phyloP scores from a whole-genome alignment of 2,888 invertebrate species.

The Torymus aiolomorphi region DNA sequence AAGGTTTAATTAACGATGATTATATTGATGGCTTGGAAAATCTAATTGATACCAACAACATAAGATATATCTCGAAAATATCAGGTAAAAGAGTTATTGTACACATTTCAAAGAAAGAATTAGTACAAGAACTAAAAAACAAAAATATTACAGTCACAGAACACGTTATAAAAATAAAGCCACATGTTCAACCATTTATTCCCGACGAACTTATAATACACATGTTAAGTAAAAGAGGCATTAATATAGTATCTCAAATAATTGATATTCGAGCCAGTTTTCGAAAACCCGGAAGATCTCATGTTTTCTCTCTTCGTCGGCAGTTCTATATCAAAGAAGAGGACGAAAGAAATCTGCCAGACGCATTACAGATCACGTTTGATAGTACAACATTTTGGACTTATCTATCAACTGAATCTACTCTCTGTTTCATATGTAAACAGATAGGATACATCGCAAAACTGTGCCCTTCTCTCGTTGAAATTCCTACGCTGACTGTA shows the following conservation, averaged over 20 bases:
- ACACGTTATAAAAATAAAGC: neutral
- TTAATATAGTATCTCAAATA: neutral
- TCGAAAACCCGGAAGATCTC: too few species aligned
- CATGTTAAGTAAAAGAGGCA: neutral
- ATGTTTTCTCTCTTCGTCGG: too few species aligned
- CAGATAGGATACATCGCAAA: too few species aligned
- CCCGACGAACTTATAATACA: neutral
- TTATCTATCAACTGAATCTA: too few species aligned
- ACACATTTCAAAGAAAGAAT: neutral
- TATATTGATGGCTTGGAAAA: conserved; percentile 6
- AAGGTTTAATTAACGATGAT: conserved; percentile 10
- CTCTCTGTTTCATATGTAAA: too few species aligned
- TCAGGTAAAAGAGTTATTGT: conserved; percentile 6
- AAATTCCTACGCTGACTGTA: too few species aligned
- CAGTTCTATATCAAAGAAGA: too few species aligned
- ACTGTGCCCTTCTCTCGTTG: too few species aligned
- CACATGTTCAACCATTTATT: neutral
- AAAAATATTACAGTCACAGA: neutral
- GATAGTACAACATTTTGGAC: too few species aligned
- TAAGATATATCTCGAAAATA: conserved; percentile 2
- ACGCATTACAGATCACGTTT: too few species aligned
- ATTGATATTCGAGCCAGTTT: too few species aligned
- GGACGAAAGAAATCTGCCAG: too few species aligned
- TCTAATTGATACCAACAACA: neutral
- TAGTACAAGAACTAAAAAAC: neutral